Evolutionary conservation across 2,888 invertebrate genomes (phyloP), one percentile per base, ranked within the genome.

Genomic region (Sarcophaga variegata): DNA sequence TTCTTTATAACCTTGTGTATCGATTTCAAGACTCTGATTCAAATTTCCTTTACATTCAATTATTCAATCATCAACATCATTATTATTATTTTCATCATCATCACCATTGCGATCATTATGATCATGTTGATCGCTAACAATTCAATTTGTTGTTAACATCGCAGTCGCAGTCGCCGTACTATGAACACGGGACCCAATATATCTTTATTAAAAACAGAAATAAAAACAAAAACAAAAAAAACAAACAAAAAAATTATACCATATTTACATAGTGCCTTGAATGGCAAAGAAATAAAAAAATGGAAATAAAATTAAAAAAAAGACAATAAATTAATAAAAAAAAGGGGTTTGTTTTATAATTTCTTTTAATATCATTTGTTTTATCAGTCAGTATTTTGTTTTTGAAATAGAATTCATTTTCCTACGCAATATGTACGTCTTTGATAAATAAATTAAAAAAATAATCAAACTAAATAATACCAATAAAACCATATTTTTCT

Each of bases 11-110:
- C 83, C 72, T 78, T 78, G 83, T 60, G 17, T 78, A 72, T 83
- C 72, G 83, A 83, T 83, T 83, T 83, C 83, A 83, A 83, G 83
- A 83, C 22, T 83, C 27, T 72, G 83, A 83, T 78, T 83, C 72
- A 49, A 78, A 83, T 82, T 82, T 82, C 37, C 70, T 71, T 77
- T 37, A 72, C 77, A 78, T 72, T 78, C 20, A 83, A 83, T 83
- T 83, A 78, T 78, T 78, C 83, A 83, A 78, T 83, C 67, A 66
- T 45, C 25, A 71, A 4, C 71, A 27, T 64, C 10, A 45, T 77
- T 62, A n/a, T 62, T 2, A 59, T 54, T 63, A 27, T 27, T 27
- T 27, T 27, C 27, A 27, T 27, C 27, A 27, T 27, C 4, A 72
- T 83, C 66, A 66, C n/a, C 25, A 71, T 83, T 54, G 60, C n/a